phyloP scores from a whole-genome alignment of 1,140 invertebrate genomes.

The Ectropis grisescens region DNA sequence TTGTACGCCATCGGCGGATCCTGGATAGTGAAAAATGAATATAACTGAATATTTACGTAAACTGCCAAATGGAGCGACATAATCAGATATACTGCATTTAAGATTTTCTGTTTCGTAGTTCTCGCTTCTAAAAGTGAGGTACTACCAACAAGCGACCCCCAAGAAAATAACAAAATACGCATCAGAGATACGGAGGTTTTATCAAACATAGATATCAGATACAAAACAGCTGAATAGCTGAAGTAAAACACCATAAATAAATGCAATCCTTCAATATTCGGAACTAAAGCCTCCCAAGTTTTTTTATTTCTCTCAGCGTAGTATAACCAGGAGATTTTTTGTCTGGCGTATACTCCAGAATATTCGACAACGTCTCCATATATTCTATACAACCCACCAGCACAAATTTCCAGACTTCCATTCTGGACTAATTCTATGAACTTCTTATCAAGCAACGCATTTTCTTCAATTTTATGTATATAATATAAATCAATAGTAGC shows the following conservation, averaged over 20 bases:
- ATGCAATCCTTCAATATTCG: slow-evolving; percentile 30
- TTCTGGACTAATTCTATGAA: slow-evolving; percentile 29
- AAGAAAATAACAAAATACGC: slow-evolving; percentile 27
- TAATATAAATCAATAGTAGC: slow-evolving; percentile 25
- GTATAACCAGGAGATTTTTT: slow-evolving; percentile 41
- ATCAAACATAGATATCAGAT: slow-evolving; percentile 26
- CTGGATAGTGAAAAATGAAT: slow-evolving; percentile 40
- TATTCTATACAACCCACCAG: slow-evolving; percentile 43
- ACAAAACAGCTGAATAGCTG: slow-evolving; percentile 28
- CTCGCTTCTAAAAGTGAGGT: slow-evolving; percentile 23
- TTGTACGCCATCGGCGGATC: slow-evolving; percentile 26
- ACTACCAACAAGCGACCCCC: slow-evolving; percentile 36
- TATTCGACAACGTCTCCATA: slow-evolving; percentile 37
- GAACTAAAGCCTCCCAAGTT: slow-evolving; percentile 33
- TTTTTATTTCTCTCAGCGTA: slow-evolving; percentile 25
- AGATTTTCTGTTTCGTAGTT: slow-evolving; percentile 35
- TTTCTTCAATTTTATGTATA: slow-evolving; percentile 25
- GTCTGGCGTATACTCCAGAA: slow-evolving; percentile 37
- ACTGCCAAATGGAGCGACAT: slow-evolving; percentile 34
- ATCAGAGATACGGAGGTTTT: slow-evolving; percentile 14
- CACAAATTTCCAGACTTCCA: slow-evolving; percentile 36
- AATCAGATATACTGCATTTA: slow-evolving; percentile 32
- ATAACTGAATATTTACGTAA: slow-evolving; percentile 39
- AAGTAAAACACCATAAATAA: slow-evolving; percentile 40
- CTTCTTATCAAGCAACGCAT: slow-evolving; percentile 15